Percentiles rank a stretch among this genome's conserved stretches.
These are phyloP conservation scores for Cosmorhoe ocellata DNA, from an alignment of 2,888 invertebrate genomes.

Conservation along the genomic window DNA sequence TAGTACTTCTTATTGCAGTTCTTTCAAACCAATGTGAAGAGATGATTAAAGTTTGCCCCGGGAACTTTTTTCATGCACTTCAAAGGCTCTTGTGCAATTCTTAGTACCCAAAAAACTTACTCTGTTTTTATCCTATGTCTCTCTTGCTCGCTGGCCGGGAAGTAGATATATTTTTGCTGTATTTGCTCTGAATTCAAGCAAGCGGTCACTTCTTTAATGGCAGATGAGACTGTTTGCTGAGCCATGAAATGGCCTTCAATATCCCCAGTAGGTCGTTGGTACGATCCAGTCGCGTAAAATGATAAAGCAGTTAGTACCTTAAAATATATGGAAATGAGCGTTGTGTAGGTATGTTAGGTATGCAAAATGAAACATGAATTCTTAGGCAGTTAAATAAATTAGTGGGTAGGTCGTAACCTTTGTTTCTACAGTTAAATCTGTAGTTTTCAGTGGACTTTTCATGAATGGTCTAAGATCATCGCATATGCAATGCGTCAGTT, in stretches of 20 bases:
- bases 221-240: neutral
- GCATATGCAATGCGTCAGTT: neutral
- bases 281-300: neutral
- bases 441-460: neutral
- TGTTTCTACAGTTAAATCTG: neutral
- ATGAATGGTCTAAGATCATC: neutral
- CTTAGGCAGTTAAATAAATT: neutral
- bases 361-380: no score
- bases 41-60: no score
- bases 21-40: no score
- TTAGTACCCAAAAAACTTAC: no score
- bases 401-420: neutral
- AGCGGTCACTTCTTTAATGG: neutral
- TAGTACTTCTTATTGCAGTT: no score
- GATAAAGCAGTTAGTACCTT: neutral
- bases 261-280: neutral
- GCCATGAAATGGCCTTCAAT: neutral
- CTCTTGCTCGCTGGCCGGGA: neutral
- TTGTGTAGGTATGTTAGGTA: neutral
- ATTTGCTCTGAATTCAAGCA: neutral
- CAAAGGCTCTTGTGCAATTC: no score
- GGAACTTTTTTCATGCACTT: no score
- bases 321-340: neutral
- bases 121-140: neutral
- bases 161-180: neutral